phyloP scores from a whole-genome alignment of 2,113 vertebrate genomes.

The Procavia capensis region DNA sequence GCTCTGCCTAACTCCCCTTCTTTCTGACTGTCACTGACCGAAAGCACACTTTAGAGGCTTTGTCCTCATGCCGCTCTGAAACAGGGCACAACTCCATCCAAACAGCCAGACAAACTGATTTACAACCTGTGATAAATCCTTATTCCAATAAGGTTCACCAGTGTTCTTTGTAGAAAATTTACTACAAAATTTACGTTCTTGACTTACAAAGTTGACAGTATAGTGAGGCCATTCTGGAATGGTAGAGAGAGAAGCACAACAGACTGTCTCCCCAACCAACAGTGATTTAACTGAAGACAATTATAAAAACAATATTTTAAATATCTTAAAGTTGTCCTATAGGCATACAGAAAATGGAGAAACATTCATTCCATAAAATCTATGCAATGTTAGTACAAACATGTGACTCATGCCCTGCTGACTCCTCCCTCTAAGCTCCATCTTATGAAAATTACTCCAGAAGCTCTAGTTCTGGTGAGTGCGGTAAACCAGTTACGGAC shows the following conservation, averaged over 20 bases:
- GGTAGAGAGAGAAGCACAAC: not conserved
- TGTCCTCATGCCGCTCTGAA: not conserved
- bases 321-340: not conserved
- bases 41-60: not conserved
- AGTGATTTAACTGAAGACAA: not conserved
- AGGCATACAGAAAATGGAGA: not conserved
- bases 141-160: not conserved
- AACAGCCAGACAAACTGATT: constrained; percentile 17
- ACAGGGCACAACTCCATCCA: not conserved
- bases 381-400: not conserved
- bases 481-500: no score
- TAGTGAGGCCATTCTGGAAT: not conserved
- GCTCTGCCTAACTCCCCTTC: not conserved
- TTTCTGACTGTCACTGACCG: not conserved
- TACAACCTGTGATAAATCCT: constrained; percentile 38
- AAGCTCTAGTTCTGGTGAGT: not conserved
- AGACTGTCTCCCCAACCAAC: not conserved
- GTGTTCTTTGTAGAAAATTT: not conserved
- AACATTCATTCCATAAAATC: not conserved
- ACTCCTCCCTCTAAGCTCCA: not conserved
- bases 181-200: constrained; percentile 35
- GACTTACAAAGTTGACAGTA: not conserved
- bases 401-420: not conserved
- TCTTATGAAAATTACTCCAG: not conserved
- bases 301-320: not conserved